Evolutionary conservation across 2,113 vertebrate genomes (phyloP).

Genomic region (Plecotus auritus): DNA sequence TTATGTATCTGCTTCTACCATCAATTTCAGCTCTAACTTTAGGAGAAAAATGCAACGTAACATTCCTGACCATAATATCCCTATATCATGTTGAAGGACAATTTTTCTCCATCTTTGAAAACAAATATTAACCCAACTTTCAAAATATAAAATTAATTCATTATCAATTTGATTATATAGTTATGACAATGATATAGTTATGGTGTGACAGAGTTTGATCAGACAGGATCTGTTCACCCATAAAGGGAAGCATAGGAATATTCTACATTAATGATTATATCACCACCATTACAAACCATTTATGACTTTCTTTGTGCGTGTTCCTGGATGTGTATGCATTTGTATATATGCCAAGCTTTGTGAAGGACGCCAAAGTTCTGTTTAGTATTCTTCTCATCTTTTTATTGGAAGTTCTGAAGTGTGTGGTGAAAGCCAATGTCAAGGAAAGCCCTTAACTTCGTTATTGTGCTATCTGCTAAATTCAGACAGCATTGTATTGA

Average conservation of each 20-base stretch:
- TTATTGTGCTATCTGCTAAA: neutral
- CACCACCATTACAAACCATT: neutral
- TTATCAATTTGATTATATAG: slow-evolving; percentile 22
- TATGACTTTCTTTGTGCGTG: neutral
- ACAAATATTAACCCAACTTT: slow-evolving; percentile 6
- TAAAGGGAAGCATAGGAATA: neutral
- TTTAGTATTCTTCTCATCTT: neutral
- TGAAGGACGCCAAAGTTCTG: neutral
- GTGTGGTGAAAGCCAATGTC: neutral
- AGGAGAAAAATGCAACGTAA: slow-evolving; percentile 30
- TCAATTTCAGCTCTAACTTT: neutral
- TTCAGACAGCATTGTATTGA: neutral
- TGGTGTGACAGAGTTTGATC: neutral
- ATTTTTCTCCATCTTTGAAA: neutral
- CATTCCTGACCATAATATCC: neutral
- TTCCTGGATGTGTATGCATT: neutral
- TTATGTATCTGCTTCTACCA: slow-evolving; percentile 17
- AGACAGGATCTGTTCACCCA: neutral
- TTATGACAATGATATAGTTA: neutral
- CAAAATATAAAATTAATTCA: slow-evolving; percentile 37
- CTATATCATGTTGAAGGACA: neutral
- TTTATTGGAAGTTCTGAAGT: neutral
- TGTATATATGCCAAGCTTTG: neutral
- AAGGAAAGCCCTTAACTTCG: neutral
- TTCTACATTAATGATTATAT: neutral